Percentiles rank a stretch among this genome's conserved stretches.
These are phyloP conservation scores for Drosophila borealis DNA, from an alignment of 2,888 invertebrate species.

Conservation along the genomic window DNA sequence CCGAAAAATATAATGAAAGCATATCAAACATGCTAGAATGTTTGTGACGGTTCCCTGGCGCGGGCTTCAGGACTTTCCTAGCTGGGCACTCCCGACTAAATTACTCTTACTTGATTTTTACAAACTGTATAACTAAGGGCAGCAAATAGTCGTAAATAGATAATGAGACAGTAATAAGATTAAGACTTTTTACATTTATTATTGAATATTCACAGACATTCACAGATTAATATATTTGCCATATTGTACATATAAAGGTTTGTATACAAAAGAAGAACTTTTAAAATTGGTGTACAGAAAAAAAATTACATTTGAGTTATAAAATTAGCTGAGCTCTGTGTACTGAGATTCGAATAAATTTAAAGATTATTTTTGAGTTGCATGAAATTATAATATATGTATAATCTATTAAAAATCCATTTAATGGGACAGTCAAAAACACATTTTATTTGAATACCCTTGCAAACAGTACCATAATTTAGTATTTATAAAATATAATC, in stretches of 20 bases:
- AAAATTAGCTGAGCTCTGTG: slow-evolving; percentile 2
- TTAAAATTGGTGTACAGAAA: slow-evolving; percentile 16
- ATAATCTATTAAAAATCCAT: slow-evolving; percentile 33
- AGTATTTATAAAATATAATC: slow-evolving; percentile 2
- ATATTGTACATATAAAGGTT: slow-evolving; percentile 24
- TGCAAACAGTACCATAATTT: slow-evolving; percentile 1
- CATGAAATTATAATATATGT: slow-evolving; percentile 14
- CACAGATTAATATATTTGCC: slow-evolving; percentile 26
- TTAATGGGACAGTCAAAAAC: slow-evolving; percentile 53
- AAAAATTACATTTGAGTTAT: background rate
- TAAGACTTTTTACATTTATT: background rate
- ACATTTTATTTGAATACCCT: slow-evolving; percentile 13
- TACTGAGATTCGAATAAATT: slow-evolving; percentile 2
- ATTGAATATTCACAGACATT: slow-evolving; percentile 7
- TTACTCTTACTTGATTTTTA: too few relatives aligned
- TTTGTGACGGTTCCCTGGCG: too few relatives aligned
- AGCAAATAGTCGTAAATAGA: too few relatives aligned
- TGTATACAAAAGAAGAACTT: slow-evolving; percentile 48
- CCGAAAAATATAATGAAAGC: too few relatives aligned
- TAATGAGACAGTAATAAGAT: background rate
- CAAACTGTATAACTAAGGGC: too few relatives aligned
- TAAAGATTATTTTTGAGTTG: slow-evolving; percentile 5
- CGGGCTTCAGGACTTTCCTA: too few relatives aligned
- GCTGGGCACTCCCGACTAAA: too few relatives aligned
- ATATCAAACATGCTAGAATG: too few relatives aligned